These are phyloP conservation scores for Acanthosoma haemorrhoidale DNA, from an alignment of 2,888 invertebrate species.

Conservation along the genomic window DNA sequence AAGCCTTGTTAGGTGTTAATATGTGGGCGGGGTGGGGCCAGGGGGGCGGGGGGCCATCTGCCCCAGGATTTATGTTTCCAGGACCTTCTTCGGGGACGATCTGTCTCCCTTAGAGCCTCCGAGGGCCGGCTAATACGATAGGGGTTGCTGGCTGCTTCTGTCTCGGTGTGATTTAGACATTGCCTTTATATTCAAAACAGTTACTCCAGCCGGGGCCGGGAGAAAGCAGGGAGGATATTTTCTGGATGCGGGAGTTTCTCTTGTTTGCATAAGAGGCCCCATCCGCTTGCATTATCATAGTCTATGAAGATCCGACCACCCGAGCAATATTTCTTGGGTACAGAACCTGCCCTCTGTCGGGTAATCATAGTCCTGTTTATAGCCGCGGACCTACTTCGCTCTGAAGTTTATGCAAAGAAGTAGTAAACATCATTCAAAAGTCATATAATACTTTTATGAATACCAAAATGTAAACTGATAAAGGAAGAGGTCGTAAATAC, in stretches of 20 bases:
- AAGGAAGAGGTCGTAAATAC: too few relatives aligned
- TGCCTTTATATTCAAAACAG: background rate
- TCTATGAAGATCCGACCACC: background rate
- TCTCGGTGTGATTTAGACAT: background rate
- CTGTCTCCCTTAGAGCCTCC: background rate
- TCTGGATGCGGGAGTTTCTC: conserved; percentile 6
- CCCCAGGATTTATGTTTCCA: background rate
- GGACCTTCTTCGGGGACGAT: background rate
- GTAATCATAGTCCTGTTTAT: background rate
- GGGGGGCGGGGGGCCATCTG: background rate
- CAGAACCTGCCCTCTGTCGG: background rate
- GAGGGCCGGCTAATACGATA: background rate
- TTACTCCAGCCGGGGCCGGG: too few relatives aligned
- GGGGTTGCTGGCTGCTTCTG: background rate
- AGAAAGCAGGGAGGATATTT: background rate
- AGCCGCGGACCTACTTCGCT: too few relatives aligned
- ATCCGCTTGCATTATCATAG: background rate
- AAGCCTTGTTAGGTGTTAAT: background rate
- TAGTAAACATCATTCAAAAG: too few relatives aligned
- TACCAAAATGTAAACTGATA: too few relatives aligned
- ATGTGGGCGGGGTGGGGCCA: background rate
- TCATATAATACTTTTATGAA: too few relatives aligned
- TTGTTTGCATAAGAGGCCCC: background rate
- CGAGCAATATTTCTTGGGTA: background rate
- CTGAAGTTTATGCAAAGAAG: too few relatives aligned